These are phyloP conservation scores for Piprites chloris DNA, from an alignment of 2,113 vertebrate species.

Conservation along the genomic window DNA sequence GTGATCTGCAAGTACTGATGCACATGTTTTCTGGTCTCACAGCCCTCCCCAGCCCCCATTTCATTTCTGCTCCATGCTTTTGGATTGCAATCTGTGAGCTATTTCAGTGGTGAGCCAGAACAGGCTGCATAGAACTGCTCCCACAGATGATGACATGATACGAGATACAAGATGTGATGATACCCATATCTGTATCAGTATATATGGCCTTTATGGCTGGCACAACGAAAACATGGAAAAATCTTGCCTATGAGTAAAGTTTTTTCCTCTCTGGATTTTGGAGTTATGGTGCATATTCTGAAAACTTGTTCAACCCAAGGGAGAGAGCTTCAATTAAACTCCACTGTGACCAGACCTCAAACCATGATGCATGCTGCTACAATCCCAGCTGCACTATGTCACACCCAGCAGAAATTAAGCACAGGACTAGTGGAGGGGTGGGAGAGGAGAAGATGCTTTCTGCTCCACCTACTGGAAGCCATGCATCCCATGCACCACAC, in stretches of 20 bases:
- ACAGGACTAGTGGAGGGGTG: background rate
- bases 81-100: background rate
- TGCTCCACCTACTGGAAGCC: background rate
- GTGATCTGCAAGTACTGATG: background rate
- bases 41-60: background rate
- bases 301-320: background rate
- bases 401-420: background rate
- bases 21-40: background rate
- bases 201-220: background rate
- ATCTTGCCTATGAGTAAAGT: background rate
- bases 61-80: background rate
- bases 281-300: background rate
- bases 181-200: background rate
- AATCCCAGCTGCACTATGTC: background rate
- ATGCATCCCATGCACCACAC: rapidly evolving
- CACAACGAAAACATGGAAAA: background rate
- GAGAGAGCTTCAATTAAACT: background rate
- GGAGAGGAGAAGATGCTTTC: background rate
- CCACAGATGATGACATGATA: background rate
- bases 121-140: background rate
- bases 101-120: background rate
- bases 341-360: background rate
- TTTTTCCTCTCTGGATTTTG: background rate
- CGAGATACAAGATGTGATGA: background rate
- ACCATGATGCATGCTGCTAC: background rate